Evolutionary conservation across 2,888 invertebrate genomes (phyloP), one percentile per base, ranked within the genome.

Genomic region (Drosophila monieri): DNA sequence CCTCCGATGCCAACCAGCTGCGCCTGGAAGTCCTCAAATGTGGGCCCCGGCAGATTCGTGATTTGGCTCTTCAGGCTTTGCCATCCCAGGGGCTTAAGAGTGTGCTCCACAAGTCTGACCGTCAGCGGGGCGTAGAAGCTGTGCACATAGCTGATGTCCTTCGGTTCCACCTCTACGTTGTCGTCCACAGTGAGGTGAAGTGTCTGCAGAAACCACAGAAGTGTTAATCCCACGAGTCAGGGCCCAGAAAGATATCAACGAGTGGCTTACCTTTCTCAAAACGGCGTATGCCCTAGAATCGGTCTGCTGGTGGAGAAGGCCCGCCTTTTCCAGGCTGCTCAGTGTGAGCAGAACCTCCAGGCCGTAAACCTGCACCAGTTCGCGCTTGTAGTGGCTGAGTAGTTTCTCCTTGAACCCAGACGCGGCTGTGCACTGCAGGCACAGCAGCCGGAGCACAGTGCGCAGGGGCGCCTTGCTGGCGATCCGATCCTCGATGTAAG

Each of bases 61-160:
- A 98, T 92, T 46, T 97, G 95, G 84, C 98, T 98, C 86, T 96
- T 95, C 18, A 98, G 94, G 58, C 94, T 93, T 73, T 95, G 94
- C 95, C 96, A 95, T 3, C 95, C 95, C 9, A 94, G 94, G 73
- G 95, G 95, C 89, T 95, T 95, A 0, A 95, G 93, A 35, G 96
- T 93, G 85, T 96, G 95, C 88, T 97, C 97, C 14, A 95, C 94
- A 54, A 99, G 94, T 30, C 99, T 94, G 2, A 97, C 95, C 54
- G 97, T 97, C 39, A 99, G 91, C 0, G 99, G 99, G 0, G 98
- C 98, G 91, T 98, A 99, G 88, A 96, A 97, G 88, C 96, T 97
- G 89, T 97, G 97, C 35, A 98, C 95, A 88, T 97, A 98, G 74
- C 97, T 96, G 56, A 98, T 97, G 88, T 99, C 98, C 68, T 94